Base-by-base conservation (phyloP, 2,797 vertebrate species). In the Centropyge bicolor region DNA sequence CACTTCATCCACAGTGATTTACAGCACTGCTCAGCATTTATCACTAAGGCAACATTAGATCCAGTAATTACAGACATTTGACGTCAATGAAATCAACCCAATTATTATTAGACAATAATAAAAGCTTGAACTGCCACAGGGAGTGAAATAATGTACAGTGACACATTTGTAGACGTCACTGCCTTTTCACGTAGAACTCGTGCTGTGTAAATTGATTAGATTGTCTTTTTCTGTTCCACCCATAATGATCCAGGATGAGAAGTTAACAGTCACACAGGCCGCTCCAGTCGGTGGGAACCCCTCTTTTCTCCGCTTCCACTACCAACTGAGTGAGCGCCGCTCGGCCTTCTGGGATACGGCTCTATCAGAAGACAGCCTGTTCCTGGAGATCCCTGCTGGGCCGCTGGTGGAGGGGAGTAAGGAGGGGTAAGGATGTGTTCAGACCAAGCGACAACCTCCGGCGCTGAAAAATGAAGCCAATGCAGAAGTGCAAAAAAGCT, bases 361-460 rank as follows among this genome's bases (percentile, higher is more conserved):
- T 88, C 95, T 98, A 43, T 96, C 97, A 13, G 95, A 94, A 63
- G 96, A 96, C 93, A 96, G 96, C 90, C 96, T 98, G 92, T 99
- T 97, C 89, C 94, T 98, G 94, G 98, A 99, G 95, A 96, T 99
- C 83, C 97, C 98, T 59, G 93, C 96, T 0, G 98, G 97, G 77
- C 88, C 93, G 64, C 95, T 98, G 91, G 96, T 94, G 70, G 97
- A 98, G 87, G 97, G 98, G 64, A 99, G 97, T 96, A 99, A 98
- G 93, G 98, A 99, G 90, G 97, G 98, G 98, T 99, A 92, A 85
- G 96, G 20, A 36, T 8, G 1, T 2, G 4, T n/a, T 67, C n/a
- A n/a, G 13, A 49, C n/a, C n/a, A n/a, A n/a, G n/a, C n/a, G n/a
- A n/a, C n/a, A n/a, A n/a, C n/a, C n/a, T n/a, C n/a, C n/a, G n/a